Base-by-base conservation (phyloP, 2,888 invertebrate genomes). In the Tachystola acroxantha region DNA sequence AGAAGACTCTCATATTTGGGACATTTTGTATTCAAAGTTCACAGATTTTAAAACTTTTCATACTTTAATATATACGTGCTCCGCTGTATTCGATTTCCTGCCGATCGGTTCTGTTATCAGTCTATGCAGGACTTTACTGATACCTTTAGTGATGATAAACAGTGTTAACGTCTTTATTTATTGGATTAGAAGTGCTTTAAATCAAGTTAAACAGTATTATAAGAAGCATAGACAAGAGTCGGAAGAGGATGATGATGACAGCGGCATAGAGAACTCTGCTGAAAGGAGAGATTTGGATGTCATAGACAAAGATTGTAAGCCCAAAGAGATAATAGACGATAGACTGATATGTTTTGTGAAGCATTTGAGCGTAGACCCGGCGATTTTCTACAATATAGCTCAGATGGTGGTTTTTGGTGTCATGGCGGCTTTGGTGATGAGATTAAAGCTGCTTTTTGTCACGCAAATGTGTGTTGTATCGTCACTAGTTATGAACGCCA, bases 341-440 rank as follows among this genome's bases (percentile, higher is more conserved):
- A 19, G 9, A 0, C 16, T 53, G 12, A 20, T 67, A 29, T 46
- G 55, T 7, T 84, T 75, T 50, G 58, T 88, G 16, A 64, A 51
- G 10, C 64, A 75, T 43, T 53, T 80, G 40, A 41, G 50, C 5
- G 50, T 89, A 26, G 91, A 91, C 28, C 80, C 90, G 10, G 88
- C 89, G 0, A 64, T 91, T 20, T 87, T 92, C 36, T 96, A 94
- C 64, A 93, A 92, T 64, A 68, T 93, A 16, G 78, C 92, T 7
- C 95, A 95, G 63, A 84, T 92, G 71, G 72, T 86, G 22, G 92
- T 92, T 24, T 96, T 92, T 66, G 88, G 89, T 1, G 58, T 90
- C 0, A 92, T 95, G 92, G 94, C 95, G n/a, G 63, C 80, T 1
- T 66, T 94, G 7, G 89, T 95, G 5, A 94, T 95, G 94, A 77